Percentiles rank a stretch among this genome's conserved stretches.
Evolutionary conservation across 1,140 invertebrate genomes (phyloP).

Genomic region (Homalodisca vitripennis): DNA sequence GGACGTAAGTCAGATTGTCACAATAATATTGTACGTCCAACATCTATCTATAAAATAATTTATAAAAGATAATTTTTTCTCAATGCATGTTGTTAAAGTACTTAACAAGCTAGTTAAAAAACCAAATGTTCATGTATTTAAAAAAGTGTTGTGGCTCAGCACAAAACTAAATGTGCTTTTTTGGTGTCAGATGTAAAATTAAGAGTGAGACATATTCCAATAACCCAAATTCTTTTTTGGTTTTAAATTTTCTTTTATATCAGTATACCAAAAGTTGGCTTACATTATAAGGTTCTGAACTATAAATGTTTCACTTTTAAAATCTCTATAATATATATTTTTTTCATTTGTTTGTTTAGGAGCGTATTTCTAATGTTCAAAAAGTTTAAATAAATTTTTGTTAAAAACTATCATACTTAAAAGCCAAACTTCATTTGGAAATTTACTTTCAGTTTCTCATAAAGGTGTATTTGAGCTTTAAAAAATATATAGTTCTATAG

Average conservation of each 20-base stretch:
- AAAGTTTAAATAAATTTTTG: background rate
- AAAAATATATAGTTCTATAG: background rate
- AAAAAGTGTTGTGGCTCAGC: background rate
- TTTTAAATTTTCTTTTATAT: background rate
- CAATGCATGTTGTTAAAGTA: background rate
- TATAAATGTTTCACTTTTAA: background rate
- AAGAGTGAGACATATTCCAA: background rate
- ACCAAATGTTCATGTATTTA: background rate
- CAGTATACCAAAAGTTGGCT: background rate
- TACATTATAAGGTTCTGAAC: background rate
- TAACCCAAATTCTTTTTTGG: background rate
- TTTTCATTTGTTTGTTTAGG: background rate
- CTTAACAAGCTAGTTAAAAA: background rate
- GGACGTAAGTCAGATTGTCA: too few species aligned
- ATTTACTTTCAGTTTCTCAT: background rate
- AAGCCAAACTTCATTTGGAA: background rate
- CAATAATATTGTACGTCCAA: background rate
- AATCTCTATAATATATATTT: background rate
- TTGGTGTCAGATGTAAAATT: background rate
- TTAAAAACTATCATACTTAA: background rate
- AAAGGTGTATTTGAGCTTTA: background rate
- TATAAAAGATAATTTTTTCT: background rate
- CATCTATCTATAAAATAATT: background rate
- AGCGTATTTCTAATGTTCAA: background rate
- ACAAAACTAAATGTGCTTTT: background rate